Conservation (phyloP, 2,888 invertebrate species). For the Sphinx pinastri region DNA sequence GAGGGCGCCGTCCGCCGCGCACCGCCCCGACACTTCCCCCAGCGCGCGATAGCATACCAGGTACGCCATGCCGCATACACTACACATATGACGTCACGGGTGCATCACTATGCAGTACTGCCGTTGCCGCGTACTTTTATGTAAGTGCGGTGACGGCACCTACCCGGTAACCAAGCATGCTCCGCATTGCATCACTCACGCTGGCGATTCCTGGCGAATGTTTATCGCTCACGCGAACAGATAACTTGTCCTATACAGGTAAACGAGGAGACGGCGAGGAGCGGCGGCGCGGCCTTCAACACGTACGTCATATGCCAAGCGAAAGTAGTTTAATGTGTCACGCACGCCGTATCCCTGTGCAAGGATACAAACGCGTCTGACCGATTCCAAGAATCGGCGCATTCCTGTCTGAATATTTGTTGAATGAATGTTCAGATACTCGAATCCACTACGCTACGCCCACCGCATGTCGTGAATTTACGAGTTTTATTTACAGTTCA, state of each 20-base stretch:
- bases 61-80: constrained; percentile 18
- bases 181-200: constrained; percentile 11
- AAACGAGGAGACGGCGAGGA: neutral
- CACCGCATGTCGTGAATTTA: neutral
- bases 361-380: neutral
- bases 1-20: constrained; percentile 33
- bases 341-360: neutral
- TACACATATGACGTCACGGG: constrained; percentile 22
- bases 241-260: constrained; percentile 1
- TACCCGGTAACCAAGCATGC: neutral
- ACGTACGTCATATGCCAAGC: constrained; percentile 1
- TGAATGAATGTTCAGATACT: neutral
- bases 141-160: constrained; percentile 7
- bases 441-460: neutral
- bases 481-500: neutral
- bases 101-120: constrained; percentile 4
- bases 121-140: neutral
- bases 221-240: neutral
- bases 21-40: constrained; percentile 26
- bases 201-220: constrained; percentile 25
- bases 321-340: neutral
- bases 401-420: neutral
- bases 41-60: neutral
- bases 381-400: neutral
- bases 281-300: constrained; percentile 1